These are phyloP conservation scores for Zaprionus kolodkinae DNA, from an alignment of 1,140 invertebrate genomes.

Conservation along the genomic window DNA sequence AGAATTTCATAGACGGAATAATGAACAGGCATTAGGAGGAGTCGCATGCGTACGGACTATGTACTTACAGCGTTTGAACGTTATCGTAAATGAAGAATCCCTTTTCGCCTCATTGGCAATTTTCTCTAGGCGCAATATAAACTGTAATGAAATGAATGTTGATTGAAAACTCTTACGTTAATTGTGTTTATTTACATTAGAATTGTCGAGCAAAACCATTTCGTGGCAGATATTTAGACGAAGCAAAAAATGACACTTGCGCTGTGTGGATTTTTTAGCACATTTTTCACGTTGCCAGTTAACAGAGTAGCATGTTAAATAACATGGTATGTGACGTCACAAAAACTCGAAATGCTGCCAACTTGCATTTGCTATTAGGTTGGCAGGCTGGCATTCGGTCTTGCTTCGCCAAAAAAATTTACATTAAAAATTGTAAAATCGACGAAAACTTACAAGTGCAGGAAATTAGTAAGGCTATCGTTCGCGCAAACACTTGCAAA, in stretches of 20 bases:
- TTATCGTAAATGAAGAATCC: conserved; percentile 87
- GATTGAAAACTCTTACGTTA: conserved; percentile 85
- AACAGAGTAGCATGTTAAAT: conserved; percentile 17
- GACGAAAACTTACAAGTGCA: conserved; percentile 75
- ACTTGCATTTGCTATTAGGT: conserved; percentile 32
- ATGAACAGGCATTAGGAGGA: conserved; percentile 12
- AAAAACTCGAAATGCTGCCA: conserved; percentile 23
- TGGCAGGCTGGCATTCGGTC: conserved; percentile 58
- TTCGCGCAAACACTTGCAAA: conserved; percentile 36
- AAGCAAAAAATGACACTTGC: conserved; percentile 51
- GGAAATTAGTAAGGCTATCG: conserved; percentile 60
- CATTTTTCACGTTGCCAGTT: conserved; percentile 15
- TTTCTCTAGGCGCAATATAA: conserved; percentile 87
- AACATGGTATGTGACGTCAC: conserved; percentile 38
- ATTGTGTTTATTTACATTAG: conserved; percentile 76
- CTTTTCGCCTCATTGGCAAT: conserved; percentile 87
- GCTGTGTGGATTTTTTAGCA: conserved; percentile 39
- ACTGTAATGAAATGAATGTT: conserved; percentile 85
- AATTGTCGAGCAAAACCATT: conserved; percentile 89
- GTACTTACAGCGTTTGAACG: conserved; percentile 89
- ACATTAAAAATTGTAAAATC: conserved; percentile 70
- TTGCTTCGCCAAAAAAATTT: conserved; percentile 54
- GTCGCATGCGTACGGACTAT: background rate
- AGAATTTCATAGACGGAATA: conserved; percentile 41
- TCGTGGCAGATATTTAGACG: conserved; percentile 62